Base-by-base conservation (phyloP, 2,797 vertebrate species). In the Melopsittacus undulatus region DNA sequence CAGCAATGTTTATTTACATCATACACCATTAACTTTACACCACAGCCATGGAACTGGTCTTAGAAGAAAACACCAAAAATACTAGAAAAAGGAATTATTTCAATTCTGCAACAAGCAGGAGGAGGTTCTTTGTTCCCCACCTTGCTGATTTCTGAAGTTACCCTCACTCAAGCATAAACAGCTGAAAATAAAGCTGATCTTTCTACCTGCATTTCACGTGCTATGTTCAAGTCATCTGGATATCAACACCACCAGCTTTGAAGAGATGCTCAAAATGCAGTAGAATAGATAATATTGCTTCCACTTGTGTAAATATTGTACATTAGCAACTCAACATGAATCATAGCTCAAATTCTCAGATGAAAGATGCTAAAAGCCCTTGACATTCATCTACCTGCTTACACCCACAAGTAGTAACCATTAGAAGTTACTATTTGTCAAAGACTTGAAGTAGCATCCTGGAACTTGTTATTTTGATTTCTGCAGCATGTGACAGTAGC, bases 171-270 rank as follows among this genome's bases (percentile, higher is more conserved):
- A 56, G 42, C 16, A 29, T 40, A 38, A 88, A 40, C 21, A 89
- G 45, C 11, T 3, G 1, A 59, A 94, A 91, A 88, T 16, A 30
- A 10, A 34, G 3, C 1, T 0, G 0, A 26, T 76, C 27, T 64
- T 84, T 64, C 74, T 82, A 63, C 21, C 61, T 57, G 32, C 13
- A 3, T 9, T 86, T 43, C 36, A 52, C 0, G 0, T 57, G 45
- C 30, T 73, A 27, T 18, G 15, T 70, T 56, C 3, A 1, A 67
- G 45, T 59, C 59, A 51, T 36, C 40, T 22, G 11, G 9, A 1
- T 70, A 63, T 40, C 63, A 91, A n/a, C 23, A 2, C 22, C 52
- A 57, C 40, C 51, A 48, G 46, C 43, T 76, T 45, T 63, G 57
- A 92, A 52, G 18, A 84, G 77, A 34, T 32, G 51, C 70, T 82